Conservation (phyloP, 2,113 vertebrate species). For the Melanotaenia duboulayi region DNA sequence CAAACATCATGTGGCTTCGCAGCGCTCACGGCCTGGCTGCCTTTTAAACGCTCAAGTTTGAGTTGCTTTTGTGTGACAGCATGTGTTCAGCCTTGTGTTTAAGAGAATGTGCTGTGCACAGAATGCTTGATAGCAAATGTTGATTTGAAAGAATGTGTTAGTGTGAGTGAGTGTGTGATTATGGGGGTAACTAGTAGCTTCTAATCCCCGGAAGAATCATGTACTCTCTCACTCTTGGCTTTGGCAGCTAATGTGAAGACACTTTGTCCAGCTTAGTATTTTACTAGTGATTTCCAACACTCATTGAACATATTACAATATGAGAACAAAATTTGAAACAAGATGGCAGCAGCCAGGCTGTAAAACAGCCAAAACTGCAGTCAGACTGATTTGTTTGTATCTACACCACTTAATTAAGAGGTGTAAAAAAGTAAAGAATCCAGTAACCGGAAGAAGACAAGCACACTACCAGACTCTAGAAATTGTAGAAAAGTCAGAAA, state of each 20-base stretch:
- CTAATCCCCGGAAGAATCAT: constrained; percentile 49
- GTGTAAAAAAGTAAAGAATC: background rate
- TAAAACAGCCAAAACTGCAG: background rate
- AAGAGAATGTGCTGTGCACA: constrained; percentile 50
- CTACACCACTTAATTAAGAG: background rate
- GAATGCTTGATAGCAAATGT: constrained; percentile 53
- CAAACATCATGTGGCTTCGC: constrained; percentile 76
- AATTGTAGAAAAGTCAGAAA: constrained; percentile 31
- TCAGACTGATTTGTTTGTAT: background rate
- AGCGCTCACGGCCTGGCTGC: constrained; percentile 61
- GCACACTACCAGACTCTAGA: constrained; percentile 33
- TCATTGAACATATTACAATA: background rate
- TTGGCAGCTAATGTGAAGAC: constrained; percentile 31
- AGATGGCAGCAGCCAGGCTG: background rate
- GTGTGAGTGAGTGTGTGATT: constrained; percentile 65
- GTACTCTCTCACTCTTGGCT: constrained; percentile 9
- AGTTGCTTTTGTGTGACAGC: constrained; percentile 39
- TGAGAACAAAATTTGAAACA: background rate
- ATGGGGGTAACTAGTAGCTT: constrained; percentile 41
- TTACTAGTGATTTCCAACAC: background rate
- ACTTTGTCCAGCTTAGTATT: background rate
- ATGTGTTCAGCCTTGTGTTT: constrained; percentile 62
- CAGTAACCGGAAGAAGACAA: constrained; percentile 6
- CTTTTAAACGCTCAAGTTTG: constrained; percentile 68
- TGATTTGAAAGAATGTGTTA: constrained; percentile 51